Conservation (phyloP, 2,113 vertebrate genomes). For the Eclectus roratus region DNA sequence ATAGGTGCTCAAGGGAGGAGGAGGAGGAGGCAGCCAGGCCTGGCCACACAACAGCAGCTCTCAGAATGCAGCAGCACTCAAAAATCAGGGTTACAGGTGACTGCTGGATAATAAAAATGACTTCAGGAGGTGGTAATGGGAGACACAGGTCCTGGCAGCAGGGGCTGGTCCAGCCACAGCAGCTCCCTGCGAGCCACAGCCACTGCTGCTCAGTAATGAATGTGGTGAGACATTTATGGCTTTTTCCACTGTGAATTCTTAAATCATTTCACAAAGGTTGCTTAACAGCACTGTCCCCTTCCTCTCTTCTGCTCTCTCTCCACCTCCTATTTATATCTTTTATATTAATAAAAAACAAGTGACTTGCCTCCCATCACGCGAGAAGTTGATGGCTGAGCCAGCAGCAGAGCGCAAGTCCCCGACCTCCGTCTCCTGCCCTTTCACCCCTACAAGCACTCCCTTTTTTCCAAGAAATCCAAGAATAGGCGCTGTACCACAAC, state of each 20-base stretch:
- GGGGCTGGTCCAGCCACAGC: background rate
- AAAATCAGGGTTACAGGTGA: slow-evolving; percentile 4
- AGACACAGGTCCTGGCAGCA: background rate
- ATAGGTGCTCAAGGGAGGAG: background rate
- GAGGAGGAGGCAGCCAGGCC: background rate
- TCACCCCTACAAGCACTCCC: background rate
- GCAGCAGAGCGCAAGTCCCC: background rate
- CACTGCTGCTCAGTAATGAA: background rate
- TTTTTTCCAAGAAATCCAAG: slow-evolving; percentile 33
- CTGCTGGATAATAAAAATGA: background rate
- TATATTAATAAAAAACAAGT: background rate
- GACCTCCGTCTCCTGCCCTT: background rate
- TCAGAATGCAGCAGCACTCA: background rate
- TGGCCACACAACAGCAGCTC: background rate
- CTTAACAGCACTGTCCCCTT: slow-evolving; percentile 25
- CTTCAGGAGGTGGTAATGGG: background rate
- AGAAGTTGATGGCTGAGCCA: background rate
- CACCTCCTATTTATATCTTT: background rate
- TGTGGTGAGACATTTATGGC: slow-evolving; percentile 34
- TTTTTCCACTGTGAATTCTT: slow-evolving; percentile 37
- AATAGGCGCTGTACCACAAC: background rate
- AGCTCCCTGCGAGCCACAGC: background rate
- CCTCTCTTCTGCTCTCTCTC: background rate
- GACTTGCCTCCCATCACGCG: background rate
- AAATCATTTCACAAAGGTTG: slow-evolving; percentile 35